Percentiles rank a stretch among this genome's conserved stretches.
Evolutionary conservation across 2,797 vertebrate genomes (phyloP).

Genomic region (Ataeniobius toweri): DNA sequence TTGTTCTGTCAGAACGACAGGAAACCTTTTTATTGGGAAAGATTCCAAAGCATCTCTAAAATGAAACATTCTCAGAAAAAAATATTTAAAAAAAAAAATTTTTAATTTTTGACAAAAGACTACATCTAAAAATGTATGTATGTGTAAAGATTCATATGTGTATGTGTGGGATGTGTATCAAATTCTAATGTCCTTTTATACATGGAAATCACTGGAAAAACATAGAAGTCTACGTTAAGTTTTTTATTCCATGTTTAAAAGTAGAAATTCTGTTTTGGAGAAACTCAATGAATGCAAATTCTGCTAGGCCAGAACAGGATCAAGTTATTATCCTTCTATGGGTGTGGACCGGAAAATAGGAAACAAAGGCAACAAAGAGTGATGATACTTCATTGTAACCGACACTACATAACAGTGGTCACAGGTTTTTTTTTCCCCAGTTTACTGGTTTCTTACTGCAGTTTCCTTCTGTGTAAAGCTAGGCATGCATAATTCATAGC

Average conservation of each 20-base stretch:
- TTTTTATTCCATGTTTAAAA: neutral
- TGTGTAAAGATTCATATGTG: neutral
- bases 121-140: neutral
- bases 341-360: constrained; percentile 21
- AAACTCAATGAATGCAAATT: constrained; percentile 20
- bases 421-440: neutral
- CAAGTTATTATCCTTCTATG: constrained; percentile 26
- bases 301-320: constrained; percentile 13
- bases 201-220: neutral
- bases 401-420: constrained; percentile 11
- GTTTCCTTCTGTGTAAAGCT: neutral
- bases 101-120: neutral
- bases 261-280: neutral
- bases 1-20: constrained; percentile 43
- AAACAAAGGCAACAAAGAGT: constrained; percentile 38
- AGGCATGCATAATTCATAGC: neutral
- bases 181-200: neutral
- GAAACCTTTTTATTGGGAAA: constrained; percentile 27
- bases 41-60: neutral
- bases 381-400: constrained; percentile 37
- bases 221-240: neutral
- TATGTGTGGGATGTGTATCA: too few species aligned
- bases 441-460: neutral
- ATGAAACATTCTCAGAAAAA: neutral
- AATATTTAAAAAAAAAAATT: neutral